These are phyloP conservation scores for Apeltes quadracus DNA, from an alignment of 2,113 vertebrate genomes.

Conservation along the genomic window DNA sequence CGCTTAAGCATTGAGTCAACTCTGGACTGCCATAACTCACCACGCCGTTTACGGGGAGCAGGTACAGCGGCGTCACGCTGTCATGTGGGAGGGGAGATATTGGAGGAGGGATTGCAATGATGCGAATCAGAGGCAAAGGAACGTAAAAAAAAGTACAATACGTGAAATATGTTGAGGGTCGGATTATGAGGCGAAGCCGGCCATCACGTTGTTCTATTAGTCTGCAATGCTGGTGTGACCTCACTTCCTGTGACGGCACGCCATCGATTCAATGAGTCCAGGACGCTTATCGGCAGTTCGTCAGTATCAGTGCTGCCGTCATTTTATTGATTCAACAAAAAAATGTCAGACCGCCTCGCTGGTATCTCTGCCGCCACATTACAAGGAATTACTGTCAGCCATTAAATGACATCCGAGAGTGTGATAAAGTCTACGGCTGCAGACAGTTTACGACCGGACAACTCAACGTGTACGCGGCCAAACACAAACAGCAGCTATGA, in stretches of 20 bases:
- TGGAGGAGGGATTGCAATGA: neutral
- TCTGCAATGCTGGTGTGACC: conserved; percentile 3
- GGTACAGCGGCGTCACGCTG: conserved; percentile 40
- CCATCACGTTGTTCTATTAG: no score
- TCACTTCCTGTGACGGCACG: conserved; percentile 24
- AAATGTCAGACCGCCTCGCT: conserved; percentile 13
- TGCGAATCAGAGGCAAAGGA: neutral
- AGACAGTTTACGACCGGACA: conserved; percentile 15
- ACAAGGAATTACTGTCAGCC: neutral
- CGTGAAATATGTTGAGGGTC: neutral
- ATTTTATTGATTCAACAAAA: conserved; percentile 18
- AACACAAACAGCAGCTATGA: neutral
- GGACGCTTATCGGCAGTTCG: conserved; percentile 22
- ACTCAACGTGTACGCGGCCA: neutral
- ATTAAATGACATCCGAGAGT: neutral
- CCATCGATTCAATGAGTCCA: neutral
- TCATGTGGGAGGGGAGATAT: conserved; percentile 25
- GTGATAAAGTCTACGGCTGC: neutral
- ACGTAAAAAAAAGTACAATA: neutral
- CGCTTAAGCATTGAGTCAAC: conserved; percentile 72
- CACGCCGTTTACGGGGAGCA: conserved; percentile 22
- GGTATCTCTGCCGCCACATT: neutral
- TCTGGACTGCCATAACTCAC: conserved; percentile 15
- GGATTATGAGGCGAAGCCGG: neutral
- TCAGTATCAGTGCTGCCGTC: neutral